phyloP scores from a whole-genome alignment of 2,113 vertebrate genomes.

The Prionailurus bengalensis region DNA sequence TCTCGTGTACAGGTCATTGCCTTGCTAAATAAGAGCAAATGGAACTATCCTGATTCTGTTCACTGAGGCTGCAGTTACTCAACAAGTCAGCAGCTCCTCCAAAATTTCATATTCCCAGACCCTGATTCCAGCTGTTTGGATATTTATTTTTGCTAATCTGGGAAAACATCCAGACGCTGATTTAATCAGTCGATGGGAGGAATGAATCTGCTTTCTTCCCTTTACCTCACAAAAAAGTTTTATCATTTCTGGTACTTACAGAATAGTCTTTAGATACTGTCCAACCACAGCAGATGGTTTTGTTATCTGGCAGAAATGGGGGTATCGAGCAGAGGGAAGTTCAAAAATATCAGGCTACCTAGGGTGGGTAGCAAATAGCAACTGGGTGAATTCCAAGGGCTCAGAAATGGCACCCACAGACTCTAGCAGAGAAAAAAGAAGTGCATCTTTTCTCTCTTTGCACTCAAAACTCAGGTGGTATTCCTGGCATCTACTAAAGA shows the following conservation, averaged over 20 bases:
- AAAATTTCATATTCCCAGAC: conserved; percentile 12
- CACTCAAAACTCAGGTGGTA: background rate
- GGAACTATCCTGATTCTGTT: conserved; percentile 36
- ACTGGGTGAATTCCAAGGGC: conserved; percentile 67
- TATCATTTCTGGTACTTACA: conserved; percentile 38
- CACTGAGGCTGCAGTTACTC: conserved; percentile 42
- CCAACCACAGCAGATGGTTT: conserved; percentile 71
- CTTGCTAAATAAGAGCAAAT: conserved; percentile 69
- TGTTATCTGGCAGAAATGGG: conserved; percentile 58
- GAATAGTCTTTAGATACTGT: conserved; percentile 22
- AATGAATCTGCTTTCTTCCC: background rate
- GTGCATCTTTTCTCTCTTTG: background rate
- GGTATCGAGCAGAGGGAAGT: conserved; percentile 18
- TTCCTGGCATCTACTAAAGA: conserved; percentile 9
- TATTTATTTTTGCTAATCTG: conserved; percentile 58
- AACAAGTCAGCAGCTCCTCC: conserved; percentile 59
- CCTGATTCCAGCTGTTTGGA: conserved; percentile 59
- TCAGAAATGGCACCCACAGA: conserved; percentile 13
- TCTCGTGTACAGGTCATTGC: conserved; percentile 38
- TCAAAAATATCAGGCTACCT: conserved; percentile 72
- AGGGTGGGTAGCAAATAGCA: conserved; percentile 65
- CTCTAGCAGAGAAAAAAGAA: background rate
- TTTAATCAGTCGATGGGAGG: background rate
- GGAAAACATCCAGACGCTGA: conserved; percentile 60
- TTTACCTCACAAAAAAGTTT: conserved; percentile 35